Evolutionary conservation across 2,888 invertebrate species (phyloP), one percentile per base, ranked within the genome.

Genomic region (Zygaena filipendulae): DNA sequence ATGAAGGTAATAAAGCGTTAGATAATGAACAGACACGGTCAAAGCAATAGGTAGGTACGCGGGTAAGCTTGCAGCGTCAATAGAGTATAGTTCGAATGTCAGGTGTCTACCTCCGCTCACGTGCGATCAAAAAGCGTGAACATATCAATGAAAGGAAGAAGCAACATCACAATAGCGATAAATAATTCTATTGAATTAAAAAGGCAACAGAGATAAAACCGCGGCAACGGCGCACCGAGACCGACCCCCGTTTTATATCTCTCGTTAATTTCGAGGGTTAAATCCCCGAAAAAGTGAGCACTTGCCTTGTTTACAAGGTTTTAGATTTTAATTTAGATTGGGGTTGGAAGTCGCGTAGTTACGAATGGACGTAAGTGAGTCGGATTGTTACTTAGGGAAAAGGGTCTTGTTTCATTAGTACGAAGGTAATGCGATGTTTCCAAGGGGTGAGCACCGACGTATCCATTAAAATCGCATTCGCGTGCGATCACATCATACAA

Each of bases 321-420:
- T 81, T 80, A 81, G 81, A 81, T 81, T 81, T 81, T 81, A 81
- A 81, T 81, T 81, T 81, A 81, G 81, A 81, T 81, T 80, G 79
- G 81, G 80, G 80, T 72, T 47, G 66, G 30, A 37, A 35, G 31
- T 25, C 29, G 28, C 43, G 38, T 28, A 42, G 39, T 32, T 40
- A 34, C 49, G 40, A 59, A 71, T 61, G 38, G 66, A 40, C 62
- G 45, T 63, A 77, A 66, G 61, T 38, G 59, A 43, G 10, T 28
- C 21, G 32, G n/a, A n/a, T n/a, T n/a, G n/a, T n/a, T n/a, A n/a
- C n/a, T n/a, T n/a, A n/a, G 48, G 41, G 39, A 43, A 56, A 59
- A 56, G 40, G 39, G 41, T 45, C 50, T 45, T 66, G 49, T 56
- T 40, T 29, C 45, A 33, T 38, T 30, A 20, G 41, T 32, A 19